These are phyloP conservation scores for Phalanger gymnotis DNA, from an alignment of 2,797 vertebrate species.

Conservation along the genomic window DNA sequence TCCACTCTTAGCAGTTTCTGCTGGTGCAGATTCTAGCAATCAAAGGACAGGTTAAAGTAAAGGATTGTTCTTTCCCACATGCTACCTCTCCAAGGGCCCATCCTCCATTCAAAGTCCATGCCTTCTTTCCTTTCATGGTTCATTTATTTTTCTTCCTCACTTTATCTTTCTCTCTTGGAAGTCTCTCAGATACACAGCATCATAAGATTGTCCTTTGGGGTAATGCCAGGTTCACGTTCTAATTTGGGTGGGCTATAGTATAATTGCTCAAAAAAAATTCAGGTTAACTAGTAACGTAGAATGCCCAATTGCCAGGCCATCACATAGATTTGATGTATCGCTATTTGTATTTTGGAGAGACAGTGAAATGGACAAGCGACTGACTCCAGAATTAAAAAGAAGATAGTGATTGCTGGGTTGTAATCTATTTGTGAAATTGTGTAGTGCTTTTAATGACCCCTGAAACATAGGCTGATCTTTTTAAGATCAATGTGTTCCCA, in stretches of 20 bases:
- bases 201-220: not conserved
- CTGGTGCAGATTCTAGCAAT: not conserved
- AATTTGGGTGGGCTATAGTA: not conserved
- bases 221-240: no score
- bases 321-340: not conserved
- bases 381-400: not conserved
- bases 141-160: not conserved
- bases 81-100: not conserved
- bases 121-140: not conserved
- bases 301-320: not conserved
- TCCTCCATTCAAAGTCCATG: not conserved
- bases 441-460: not conserved
- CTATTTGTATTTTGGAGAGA: not conserved
- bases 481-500: not conserved
- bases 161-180: not conserved
- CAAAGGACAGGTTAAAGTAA: not conserved
- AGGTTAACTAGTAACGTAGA: not conserved
- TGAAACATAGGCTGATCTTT: not conserved
- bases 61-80: not conserved
- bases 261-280: not conserved
- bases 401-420: not conserved
- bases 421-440: not conserved
- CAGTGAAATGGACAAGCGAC: not conserved
- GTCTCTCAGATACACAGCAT: not conserved
- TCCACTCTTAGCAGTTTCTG: not conserved